Conservation (phyloP, 1,140 invertebrate genomes). For the Pseudobourletiella spinata region DNA sequence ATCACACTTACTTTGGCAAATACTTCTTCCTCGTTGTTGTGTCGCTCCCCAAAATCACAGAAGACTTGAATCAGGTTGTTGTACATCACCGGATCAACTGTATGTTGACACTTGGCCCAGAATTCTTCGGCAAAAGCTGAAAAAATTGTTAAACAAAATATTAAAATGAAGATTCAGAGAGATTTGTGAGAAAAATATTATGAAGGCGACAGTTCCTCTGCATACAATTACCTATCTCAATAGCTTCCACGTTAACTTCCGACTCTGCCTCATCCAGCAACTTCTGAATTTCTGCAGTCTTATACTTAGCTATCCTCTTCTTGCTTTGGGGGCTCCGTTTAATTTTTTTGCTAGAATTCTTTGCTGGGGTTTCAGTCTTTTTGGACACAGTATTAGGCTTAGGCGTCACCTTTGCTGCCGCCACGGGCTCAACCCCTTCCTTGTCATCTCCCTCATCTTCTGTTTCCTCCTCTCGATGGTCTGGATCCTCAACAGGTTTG, state of each 20-base stretch:
- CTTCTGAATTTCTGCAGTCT: constrained; percentile 19
- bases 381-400: constrained; percentile 2
- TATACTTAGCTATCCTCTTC: constrained; percentile 22
- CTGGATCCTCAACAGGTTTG: constrained; percentile 1
- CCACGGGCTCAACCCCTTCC: not conserved
- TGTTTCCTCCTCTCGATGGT: not conserved
- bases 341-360: constrained; percentile 4
- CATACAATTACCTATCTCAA: constrained; percentile 17
- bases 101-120: constrained; percentile 11
- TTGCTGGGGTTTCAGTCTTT: not conserved
- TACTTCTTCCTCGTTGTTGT: constrained; percentile 12
- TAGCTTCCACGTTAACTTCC: not conserved
- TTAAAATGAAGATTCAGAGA: too few relatives aligned
- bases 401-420: not conserved
- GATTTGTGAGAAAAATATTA: too few relatives aligned
- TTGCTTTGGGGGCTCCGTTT: constrained; percentile 9
- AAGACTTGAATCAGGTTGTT: constrained; percentile 22
- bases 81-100: constrained; percentile 13
- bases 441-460: not conserved
- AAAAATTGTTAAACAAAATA: constrained; percentile 1
- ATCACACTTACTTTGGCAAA: constrained; percentile 14
- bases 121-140: constrained; percentile 28
- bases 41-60: constrained; percentile 18
- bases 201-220: too few relatives aligned
- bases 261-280: constrained; percentile 16